Evolutionary conservation across 2,797 vertebrate genomes (phyloP).

Genomic region (Sarcoramphus papa): DNA sequence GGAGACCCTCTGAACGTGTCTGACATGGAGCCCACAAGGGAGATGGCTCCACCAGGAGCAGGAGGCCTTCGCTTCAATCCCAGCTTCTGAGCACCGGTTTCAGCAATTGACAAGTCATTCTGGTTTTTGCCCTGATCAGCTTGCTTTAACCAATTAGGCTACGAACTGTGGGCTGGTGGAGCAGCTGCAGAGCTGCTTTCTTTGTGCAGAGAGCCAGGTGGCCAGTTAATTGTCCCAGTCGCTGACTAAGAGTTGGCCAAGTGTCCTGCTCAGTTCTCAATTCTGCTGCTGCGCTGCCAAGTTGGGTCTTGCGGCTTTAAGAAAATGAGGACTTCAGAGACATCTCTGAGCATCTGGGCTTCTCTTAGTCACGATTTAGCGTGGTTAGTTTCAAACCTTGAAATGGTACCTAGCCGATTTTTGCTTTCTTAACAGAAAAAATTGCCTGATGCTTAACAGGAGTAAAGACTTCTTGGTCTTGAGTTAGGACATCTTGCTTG

Average conservation of each 20-base stretch:
- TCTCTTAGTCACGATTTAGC: background rate
- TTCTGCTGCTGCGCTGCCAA: background rate
- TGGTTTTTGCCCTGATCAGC: background rate
- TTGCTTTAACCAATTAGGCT: background rate
- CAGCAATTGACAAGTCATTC: background rate
- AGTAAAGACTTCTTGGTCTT: background rate
- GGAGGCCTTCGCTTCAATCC: background rate
- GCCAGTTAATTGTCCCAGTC: background rate
- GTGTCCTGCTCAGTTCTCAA: background rate
- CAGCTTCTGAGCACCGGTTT: background rate
- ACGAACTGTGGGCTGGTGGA: background rate
- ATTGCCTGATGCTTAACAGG: background rate
- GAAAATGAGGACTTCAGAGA: background rate
- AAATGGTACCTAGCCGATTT: background rate
- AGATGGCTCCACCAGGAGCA: background rate
- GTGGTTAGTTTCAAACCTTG: background rate
- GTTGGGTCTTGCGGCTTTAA: background rate
- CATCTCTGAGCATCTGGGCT: background rate
- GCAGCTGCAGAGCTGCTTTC: constrained; percentile 22
- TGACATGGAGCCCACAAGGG: background rate
- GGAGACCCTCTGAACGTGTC: background rate
- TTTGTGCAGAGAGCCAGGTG: background rate
- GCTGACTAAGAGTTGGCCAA: background rate
- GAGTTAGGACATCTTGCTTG: background rate
- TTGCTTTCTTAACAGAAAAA: background rate